Conservation (phyloP, 2,888 invertebrate genomes). For the Coenonympha arcania region DNA sequence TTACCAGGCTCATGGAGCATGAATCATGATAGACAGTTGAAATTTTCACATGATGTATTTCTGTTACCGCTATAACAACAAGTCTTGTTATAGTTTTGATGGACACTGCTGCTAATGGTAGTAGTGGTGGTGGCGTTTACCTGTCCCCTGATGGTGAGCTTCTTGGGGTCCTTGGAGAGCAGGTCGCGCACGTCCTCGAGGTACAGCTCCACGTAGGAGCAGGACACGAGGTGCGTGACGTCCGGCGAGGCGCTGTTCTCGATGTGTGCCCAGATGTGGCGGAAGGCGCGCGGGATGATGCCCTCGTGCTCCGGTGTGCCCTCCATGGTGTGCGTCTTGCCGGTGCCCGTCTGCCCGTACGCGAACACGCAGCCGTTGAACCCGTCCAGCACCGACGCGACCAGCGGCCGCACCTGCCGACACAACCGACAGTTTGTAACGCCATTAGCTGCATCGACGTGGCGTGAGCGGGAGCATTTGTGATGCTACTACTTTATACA, state of each 20-base stretch:
- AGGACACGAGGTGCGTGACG: slow-evolving; percentile 95
- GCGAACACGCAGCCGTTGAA: slow-evolving; percentile 99
- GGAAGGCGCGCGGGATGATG: slow-evolving; percentile 96
- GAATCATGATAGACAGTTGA: too few species aligned
- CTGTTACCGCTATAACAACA: too few species aligned
- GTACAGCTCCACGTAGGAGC: slow-evolving; percentile 98
- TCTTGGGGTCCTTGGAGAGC: slow-evolving; percentile 82
- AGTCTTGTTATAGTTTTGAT: too few species aligned
- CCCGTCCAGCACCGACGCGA: slow-evolving; percentile 95
- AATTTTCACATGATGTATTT: too few species aligned
- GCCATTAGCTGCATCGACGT: background rate
- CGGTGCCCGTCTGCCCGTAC: slow-evolving; percentile 99
- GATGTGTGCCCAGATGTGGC: slow-evolving; percentile 97
- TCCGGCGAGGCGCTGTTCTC: slow-evolving; percentile 85
- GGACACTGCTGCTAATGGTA: too few species aligned
- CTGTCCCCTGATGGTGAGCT: slow-evolving; percentile 76
- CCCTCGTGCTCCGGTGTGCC: slow-evolving; percentile 81
- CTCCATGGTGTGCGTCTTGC: slow-evolving; percentile 85
- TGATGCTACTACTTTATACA: too few species aligned
- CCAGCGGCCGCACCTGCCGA: slow-evolving; percentile 84
- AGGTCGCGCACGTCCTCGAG: slow-evolving; percentile 88
- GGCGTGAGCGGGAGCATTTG: too few species aligned
- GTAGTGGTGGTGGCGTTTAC: too few species aligned
- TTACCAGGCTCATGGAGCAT: too few species aligned
- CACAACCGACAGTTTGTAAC: background rate